Conservation (phyloP, 2,888 invertebrate genomes). For the Pseudeuparius sepicola region DNA sequence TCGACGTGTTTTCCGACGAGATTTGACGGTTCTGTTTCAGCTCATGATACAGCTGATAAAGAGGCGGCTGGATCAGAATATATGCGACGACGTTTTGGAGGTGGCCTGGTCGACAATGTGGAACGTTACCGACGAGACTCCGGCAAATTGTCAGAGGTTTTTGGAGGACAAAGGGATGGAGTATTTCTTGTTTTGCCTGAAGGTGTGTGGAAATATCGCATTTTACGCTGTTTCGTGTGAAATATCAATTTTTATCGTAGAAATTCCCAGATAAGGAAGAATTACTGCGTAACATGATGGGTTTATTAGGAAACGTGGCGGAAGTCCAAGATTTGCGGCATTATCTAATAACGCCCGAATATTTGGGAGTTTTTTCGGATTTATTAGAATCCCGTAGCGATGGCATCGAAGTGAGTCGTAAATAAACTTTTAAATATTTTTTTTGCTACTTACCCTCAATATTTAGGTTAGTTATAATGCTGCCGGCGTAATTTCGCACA, state of each 20-base stretch:
- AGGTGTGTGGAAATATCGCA: no score
- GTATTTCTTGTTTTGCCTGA: constrained; percentile 78
- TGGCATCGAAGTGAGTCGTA: constrained; percentile 76
- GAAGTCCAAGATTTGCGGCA: constrained; percentile 78
- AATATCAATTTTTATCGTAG: constrained; percentile 41
- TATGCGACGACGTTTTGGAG: constrained; percentile 93
- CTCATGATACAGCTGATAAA: constrained; percentile 77
- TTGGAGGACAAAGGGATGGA: constrained; percentile 82
- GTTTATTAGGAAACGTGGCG: constrained; percentile 89
- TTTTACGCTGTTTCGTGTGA: no score
- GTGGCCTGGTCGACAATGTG: constrained; percentile 99
- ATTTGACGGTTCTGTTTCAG: background rate
- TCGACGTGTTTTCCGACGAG: background rate
- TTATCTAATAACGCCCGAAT: constrained; percentile 74
- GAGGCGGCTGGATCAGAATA: constrained; percentile 61
- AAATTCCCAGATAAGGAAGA: constrained; percentile 83
- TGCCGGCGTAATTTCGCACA: constrained; percentile 90
- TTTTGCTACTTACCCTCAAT: constrained; percentile 6
- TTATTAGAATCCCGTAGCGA: constrained; percentile 79
- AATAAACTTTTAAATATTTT: constrained; percentile 1
- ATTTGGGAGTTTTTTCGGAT: constrained; percentile 77
- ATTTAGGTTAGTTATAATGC: constrained; percentile 89
- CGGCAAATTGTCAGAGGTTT: constrained; percentile 86
- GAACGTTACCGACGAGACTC: constrained; percentile 96
- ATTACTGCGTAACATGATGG: constrained; percentile 96